A percentile compares a stretch with the other conserved stretches of the same genome.
These are phyloP conservation scores for Delphinapterus leucas DNA, from an alignment of 2,113 vertebrate genomes.

Conservation along the genomic window DNA sequence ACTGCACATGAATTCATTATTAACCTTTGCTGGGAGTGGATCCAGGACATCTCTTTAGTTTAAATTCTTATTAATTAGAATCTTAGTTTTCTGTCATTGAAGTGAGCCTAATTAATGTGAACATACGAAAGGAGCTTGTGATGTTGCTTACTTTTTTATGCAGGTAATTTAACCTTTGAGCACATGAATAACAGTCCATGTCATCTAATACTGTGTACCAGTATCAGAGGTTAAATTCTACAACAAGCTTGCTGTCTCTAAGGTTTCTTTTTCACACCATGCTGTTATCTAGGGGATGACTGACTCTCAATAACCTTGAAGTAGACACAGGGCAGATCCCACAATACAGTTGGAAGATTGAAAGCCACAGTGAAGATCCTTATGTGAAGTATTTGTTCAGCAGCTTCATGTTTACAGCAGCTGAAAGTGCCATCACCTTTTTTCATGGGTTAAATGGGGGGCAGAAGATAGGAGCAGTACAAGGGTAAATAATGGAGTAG, in stretches of 20 bases:
- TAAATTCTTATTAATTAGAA: conserved; percentile 67
- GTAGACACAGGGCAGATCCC: conserved; percentile 33
- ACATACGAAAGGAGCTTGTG: background rate
- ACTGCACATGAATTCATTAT: conserved; percentile 61
- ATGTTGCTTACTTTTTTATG: conserved; percentile 36
- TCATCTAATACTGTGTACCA: background rate
- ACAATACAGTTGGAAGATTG: conserved; percentile 44
- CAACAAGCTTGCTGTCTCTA: background rate
- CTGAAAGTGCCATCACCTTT: conserved; percentile 58
- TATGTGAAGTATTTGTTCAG: conserved; percentile 59
- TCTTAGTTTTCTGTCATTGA: conserved; percentile 29
- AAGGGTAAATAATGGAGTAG: conserved; percentile 65
- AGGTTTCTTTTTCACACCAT: background rate
- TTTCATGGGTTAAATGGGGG: conserved; percentile 50
- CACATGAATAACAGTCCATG: background rate
- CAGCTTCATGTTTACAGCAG: conserved; percentile 56
- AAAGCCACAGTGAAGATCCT: conserved; percentile 33
- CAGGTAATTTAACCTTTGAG: conserved; percentile 34
- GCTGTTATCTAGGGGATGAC: conserved; percentile 22
- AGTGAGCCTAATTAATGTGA: conserved; percentile 64
- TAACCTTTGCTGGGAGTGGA: conserved; percentile 59
- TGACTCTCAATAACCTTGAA: conserved; percentile 66
- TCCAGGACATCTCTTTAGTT: conserved; percentile 53
- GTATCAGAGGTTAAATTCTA: background rate
- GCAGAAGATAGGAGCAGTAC: conserved; percentile 10